phyloP scores from a whole-genome alignment of 2,888 invertebrate genomes.

The Mantis religiosa region DNA sequence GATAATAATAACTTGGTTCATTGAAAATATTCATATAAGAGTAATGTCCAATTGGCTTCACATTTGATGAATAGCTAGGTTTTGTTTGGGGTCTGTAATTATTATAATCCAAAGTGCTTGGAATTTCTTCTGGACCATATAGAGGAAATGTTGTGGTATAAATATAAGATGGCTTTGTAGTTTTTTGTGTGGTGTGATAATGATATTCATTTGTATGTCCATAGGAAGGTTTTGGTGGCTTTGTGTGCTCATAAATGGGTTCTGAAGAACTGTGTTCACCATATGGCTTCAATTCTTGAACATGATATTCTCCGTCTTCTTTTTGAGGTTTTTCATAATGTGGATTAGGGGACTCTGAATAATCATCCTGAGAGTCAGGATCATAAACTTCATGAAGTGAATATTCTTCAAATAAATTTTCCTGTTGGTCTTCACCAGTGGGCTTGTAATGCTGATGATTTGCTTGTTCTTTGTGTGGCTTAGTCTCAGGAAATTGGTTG shows the following conservation, averaged over 20 bases:
- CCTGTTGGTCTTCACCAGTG: background rate
- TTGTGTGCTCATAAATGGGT: background rate
- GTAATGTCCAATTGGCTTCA: background rate
- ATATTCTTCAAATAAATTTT: background rate
- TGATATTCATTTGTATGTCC: background rate
- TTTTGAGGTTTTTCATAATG: background rate
- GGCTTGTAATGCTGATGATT: background rate
- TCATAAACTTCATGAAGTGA: background rate
- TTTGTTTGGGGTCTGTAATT: conserved; percentile 2
- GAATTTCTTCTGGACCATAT: background rate
- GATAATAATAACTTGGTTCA: conserved; percentile 15
- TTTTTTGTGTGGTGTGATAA: background rate
- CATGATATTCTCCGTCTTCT: background rate
- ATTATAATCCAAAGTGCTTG: conserved; percentile 5
- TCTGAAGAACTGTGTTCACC: background rate
- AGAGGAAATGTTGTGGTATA: background rate
- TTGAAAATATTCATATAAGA: conserved; percentile 13
- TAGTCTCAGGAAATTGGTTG: background rate
- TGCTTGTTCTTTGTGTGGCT: background rate
- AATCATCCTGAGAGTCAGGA: background rate
- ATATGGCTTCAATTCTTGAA: background rate
- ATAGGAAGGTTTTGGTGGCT: background rate
- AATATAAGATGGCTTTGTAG: background rate
- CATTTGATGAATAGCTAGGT: background rate
- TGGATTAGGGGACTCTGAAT: background rate